phyloP scores from a whole-genome alignment of 2,888 invertebrate genomes.

The Mesoligia furuncula region DNA sequence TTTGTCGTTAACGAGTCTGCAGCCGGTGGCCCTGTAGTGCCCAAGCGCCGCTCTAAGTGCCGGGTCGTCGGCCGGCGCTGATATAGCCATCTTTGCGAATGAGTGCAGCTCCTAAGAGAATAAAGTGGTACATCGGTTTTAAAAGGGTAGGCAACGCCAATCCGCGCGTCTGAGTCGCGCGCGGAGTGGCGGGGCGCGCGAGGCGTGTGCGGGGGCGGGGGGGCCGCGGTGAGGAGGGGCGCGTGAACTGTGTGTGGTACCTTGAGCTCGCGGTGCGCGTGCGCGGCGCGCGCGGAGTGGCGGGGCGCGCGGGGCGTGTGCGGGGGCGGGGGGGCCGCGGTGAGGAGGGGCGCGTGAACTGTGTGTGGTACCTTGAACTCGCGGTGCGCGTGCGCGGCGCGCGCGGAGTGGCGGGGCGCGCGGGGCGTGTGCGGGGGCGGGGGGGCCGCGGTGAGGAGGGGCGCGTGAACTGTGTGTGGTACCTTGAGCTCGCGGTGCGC shows the following conservation, averaged over 20 bases:
- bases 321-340: slow-evolving; percentile 52
- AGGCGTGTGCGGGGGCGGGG: too few species aligned
- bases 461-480: background rate
- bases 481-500: slow-evolving; percentile 79
- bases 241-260: slow-evolving; percentile 8
- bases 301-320: slow-evolving; percentile 49
- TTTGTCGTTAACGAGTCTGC: slow-evolving; percentile 86
- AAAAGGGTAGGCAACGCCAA: too few species aligned
- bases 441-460: slow-evolving; percentile 43
- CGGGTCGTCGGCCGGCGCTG: slow-evolving; percentile 91
- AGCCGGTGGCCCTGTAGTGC: slow-evolving; percentile 96
- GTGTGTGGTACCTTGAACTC: slow-evolving; percentile 34
- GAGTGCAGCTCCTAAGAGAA: slow-evolving; percentile 91
- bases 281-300: background rate
- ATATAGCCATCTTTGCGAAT: slow-evolving; percentile 93
- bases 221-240: background rate
- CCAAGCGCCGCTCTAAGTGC: slow-evolving; percentile 94
- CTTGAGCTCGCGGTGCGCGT: slow-evolving; percentile 79
- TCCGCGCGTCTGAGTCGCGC: too few species aligned
- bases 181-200: background rate
- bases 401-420: slow-evolving; percentile 21
- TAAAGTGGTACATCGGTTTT: background rate
- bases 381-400: slow-evolving; percentile 79
- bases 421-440: slow-evolving; percentile 56
- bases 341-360: background rate